Base-by-base conservation (phyloP, 2,888 invertebrate species). In the Hipparchia semele region DNA sequence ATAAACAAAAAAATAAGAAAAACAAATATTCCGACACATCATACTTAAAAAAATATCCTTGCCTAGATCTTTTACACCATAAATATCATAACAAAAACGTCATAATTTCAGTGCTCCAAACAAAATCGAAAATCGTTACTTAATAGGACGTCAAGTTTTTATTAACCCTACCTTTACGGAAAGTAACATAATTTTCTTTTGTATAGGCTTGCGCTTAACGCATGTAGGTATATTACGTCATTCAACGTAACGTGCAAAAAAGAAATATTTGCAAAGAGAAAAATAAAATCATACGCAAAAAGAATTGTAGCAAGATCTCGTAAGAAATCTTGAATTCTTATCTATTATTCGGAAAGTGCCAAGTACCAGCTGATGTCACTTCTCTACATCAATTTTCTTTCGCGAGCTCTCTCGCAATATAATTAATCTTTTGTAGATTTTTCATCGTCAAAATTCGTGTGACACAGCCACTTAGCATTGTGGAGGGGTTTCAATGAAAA, bases 381-480 rank as follows among this genome's bases (percentile, higher is more conserved):
- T 53, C 12, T 33, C 65, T 33, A 53, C 67, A 56, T 56, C 67
- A 54, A 45, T 67, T 67, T 67, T 8, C 56, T 23, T 1, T 23
- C 23, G 56, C 45, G 67, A 56, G 67, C 67, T 6, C 67, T 64
- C 33, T 67, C 45, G 56, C 9, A n/a, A 56, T 67, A 65, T 71
- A 71, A 71, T 72, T 68, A 68, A 72, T 72, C 72, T 72, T 72
- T 73, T 75, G 68, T 65, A 61, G 39, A 70, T 75, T 75, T 75
- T 72, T 74, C 71, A 64, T 64, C 73, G 70, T 74, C 69, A 70
- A 74, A 73, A 74, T 70, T 76, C 74, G 64, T 72, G 58, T 74
- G 75, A 75, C 72, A 74, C 67, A 49, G 70, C 73, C 73, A 73
- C 74, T 73, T 74, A 68, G 70, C 70, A 68, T 71, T 76, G 76